Evolutionary conservation across 2,797 vertebrate species (phyloP), one percentile per base, ranked within the genome.

Genomic region (Staurois parvus): DNA sequence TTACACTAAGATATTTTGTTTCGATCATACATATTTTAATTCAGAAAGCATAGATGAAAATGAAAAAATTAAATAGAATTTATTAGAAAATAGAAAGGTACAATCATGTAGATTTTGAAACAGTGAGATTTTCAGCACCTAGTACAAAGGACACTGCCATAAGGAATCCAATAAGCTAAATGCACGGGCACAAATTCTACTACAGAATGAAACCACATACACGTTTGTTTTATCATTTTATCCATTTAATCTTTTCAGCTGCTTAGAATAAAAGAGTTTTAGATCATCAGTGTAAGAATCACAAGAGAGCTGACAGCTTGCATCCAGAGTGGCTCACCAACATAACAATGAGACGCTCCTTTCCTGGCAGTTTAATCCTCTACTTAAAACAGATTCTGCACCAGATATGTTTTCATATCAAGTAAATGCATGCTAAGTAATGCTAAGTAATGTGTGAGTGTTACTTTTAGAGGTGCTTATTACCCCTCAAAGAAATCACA

Each of bases 211-310:
- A 69, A 69, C 30, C 32, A 15, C 15, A 19, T 34, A 69, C 67
- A 69, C 1, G 21, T 30, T 30, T 69, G 30, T 69, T 69, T 69
- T 69, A 69, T 10, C 30, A 69, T 34, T 69, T 69, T 69, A 34
- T 69, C 5, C 67, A 17, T 69, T 17, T 69, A 69, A 69, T 69
- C 67, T 28, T 69, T 29, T 28, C 64, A 69, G 67, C 28, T 69
- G 11, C 30, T 32, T 69, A 21, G 30, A 30, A 69, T 19, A 69
- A 69, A 69, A 30, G 26, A 17, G 30, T 66, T 29, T 59, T 59
- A 59, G 52, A 59, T 7, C 26, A 34, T 34, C 67, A 21, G 67
- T 69, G 67, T 32, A 69, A 19, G 2, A 34, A 34, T 28, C 30
- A 69, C 30, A 69, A 32, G 67, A 26, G 10, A 66, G 4, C 28